Base-by-base conservation (phyloP, 2,113 vertebrate genomes). In the Paramormyrops kingsleyae region DNA sequence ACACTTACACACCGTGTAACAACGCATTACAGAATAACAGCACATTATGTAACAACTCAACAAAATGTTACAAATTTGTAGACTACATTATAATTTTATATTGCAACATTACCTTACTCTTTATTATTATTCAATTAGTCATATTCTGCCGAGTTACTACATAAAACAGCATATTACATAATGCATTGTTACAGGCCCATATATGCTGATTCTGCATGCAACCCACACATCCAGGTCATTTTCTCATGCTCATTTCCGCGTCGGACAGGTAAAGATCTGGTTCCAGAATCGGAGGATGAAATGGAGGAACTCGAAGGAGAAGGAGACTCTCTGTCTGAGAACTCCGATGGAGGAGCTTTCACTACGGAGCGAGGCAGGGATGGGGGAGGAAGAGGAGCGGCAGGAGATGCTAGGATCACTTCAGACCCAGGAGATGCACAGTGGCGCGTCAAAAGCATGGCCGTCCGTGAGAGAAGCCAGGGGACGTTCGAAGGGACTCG, bases 211-310 rank as follows among this genome's bases (percentile, higher is more conserved):
- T 62, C 56, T n/a, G 8, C 10, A 1, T 62, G n/a, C 59, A 27
- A 31, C n/a, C 27, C 3, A 50, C 5, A 52, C 44, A 35, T 86
- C 21, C n/a, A 35, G 47, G 7, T 27, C n/a, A 27, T 50, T 86
- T 27, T 31, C 21, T 35, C 27, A 31, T 87, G 27, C 85, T 53
- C 8, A 6, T 31, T 53, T 56, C 85, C 7, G 5, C 47, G 24
- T n/a, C 2, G 52, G 49, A 87, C 91, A 99, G 98, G 98, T 99
- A 90, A 99, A 99, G 95, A 99, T 99, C 93, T 99, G 98, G 98
- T 99, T 99, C 94, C 98, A 99, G 95, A 99, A 99, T 93, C 96
- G 98, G 91, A 96, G 98, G 84, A 99, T 99, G 98, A 99, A 99
- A 92, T 99, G 98, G 98, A 96, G 98, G 92, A 99, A 99, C 95